A percentile compares a stretch with the other conserved stretches of the same genome.
Conservation (phyloP, 2,888 invertebrate genomes). For the Catocala sponsa region DNA sequence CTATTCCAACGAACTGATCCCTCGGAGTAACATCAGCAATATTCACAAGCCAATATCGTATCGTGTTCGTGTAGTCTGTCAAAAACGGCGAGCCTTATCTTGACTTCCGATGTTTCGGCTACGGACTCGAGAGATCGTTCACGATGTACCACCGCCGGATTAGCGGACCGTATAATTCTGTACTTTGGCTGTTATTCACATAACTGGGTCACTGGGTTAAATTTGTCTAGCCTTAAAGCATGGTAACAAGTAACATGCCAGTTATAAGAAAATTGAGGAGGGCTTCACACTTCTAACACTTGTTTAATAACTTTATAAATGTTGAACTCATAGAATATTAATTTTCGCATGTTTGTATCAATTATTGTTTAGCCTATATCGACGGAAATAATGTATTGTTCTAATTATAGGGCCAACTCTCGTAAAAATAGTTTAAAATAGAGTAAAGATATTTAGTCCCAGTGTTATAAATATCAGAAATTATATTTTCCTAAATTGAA, state of each 20-base stretch:
- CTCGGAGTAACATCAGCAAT: slow-evolving; percentile 4
- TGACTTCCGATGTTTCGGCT: slow-evolving; percentile 49
- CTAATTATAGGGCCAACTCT: too few relatives aligned
- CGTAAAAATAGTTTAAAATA: too few relatives aligned
- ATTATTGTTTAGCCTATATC: too few relatives aligned
- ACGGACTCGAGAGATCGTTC: slow-evolving; percentile 57
- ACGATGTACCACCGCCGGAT: slow-evolving; percentile 53
- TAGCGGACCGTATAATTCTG: slow-evolving; percentile 53
- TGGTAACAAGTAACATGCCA: background rate
- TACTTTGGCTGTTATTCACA: slow-evolving; percentile 47
- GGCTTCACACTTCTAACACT: too few relatives aligned
- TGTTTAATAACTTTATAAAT: too few relatives aligned
- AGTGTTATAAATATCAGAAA: too few relatives aligned
- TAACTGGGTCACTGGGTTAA: slow-evolving; percentile 58
- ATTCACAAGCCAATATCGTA: slow-evolving; percentile 26
- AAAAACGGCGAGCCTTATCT: slow-evolving; percentile 50
- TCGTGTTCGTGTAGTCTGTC: slow-evolving; percentile 42
- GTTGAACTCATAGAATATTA: too few relatives aligned
- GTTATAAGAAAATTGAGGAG: too few relatives aligned
- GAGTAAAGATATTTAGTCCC: too few relatives aligned
- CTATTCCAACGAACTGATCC: background rate
- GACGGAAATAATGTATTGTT: too few relatives aligned
- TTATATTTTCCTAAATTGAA: too few relatives aligned
- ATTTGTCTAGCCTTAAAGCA: slow-evolving; percentile 22
- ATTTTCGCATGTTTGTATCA: too few relatives aligned